These are phyloP conservation scores for Microtus oregoni DNA, from an alignment of 2,113 vertebrate species.

Conservation along the genomic window DNA sequence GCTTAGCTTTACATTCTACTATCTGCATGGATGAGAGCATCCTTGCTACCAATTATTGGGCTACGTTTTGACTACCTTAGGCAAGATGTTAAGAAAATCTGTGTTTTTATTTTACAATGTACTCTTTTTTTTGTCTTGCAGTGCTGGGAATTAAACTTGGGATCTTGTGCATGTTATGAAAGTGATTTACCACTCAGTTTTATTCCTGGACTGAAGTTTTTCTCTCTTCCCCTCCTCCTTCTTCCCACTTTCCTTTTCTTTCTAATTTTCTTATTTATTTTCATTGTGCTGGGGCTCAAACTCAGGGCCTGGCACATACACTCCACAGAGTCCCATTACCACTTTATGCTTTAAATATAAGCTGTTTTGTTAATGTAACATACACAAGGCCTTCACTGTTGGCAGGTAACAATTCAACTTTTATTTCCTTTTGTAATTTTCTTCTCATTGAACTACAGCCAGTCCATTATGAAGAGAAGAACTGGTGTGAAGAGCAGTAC, in stretches of 20 bases:
- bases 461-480: constrained; percentile 97
- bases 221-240: background rate
- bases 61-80: background rate
- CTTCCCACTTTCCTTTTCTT: background rate
- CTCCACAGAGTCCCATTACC: background rate
- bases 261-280: background rate
- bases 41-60: background rate
- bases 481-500: constrained; percentile 96
- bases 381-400: background rate
- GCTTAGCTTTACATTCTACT: constrained; percentile 18
- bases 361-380: constrained; percentile 56
- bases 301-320: background rate
- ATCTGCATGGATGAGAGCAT: background rate
- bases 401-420: constrained; percentile 48
- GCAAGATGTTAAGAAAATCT: constrained; percentile 27
- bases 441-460: constrained; percentile 87
- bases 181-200: background rate
- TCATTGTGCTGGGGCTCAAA: background rate
- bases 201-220: background rate
- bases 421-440: constrained; percentile 73
- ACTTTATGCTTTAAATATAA: constrained; percentile 12
- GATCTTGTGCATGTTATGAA: background rate
- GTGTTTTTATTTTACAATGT: background rate
- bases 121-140: background rate
- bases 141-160: background rate